Percentiles rank a stretch among this genome's conserved stretches.
Evolutionary conservation across 2,797 vertebrate genomes (phyloP).

Genomic region (Vireo griseus): DNA sequence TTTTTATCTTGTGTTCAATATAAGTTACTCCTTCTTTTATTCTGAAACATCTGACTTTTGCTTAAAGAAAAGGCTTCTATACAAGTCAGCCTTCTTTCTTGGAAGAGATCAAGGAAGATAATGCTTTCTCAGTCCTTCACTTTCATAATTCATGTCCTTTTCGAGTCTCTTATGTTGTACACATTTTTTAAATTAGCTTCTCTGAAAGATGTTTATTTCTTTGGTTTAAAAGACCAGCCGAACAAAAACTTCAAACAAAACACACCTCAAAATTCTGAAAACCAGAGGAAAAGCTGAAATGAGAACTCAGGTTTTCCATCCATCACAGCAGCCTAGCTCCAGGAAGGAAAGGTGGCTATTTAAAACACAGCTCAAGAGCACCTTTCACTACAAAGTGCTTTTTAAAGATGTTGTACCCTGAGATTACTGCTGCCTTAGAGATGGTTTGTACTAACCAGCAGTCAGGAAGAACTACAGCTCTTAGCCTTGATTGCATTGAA

Average conservation of each 20-base stretch:
- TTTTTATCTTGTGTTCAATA: not conserved
- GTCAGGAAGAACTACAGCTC: not conserved
- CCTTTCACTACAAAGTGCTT: not conserved
- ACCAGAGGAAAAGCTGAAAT: not conserved
- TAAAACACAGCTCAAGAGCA: not conserved
- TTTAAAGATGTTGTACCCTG: not conserved
- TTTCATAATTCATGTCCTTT: not conserved
- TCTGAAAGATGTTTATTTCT: not conserved
- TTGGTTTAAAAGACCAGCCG: not conserved
- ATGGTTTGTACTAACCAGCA: not conserved
- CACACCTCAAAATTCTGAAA: not conserved
- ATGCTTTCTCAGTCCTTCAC: not conserved
- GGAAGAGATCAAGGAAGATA: not conserved
- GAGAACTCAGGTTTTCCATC: not conserved
- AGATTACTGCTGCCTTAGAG: not conserved
- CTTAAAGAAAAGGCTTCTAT: not conserved
- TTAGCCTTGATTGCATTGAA: constrained; percentile 24
- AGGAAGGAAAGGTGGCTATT: not conserved
- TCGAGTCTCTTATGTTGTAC: not conserved
- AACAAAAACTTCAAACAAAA: not conserved
- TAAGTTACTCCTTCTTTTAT: not conserved
- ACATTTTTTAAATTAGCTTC: not conserved
- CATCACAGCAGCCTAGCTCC: not conserved
- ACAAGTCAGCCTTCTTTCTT: not conserved
- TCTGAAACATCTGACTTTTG: not conserved